A percentile compares a stretch with the other conserved stretches of the same genome.
Evolutionary conservation across 92 coral and sea anemone genomes (phyloP).

Genomic region (Isaurus tuberculatus): DNA sequence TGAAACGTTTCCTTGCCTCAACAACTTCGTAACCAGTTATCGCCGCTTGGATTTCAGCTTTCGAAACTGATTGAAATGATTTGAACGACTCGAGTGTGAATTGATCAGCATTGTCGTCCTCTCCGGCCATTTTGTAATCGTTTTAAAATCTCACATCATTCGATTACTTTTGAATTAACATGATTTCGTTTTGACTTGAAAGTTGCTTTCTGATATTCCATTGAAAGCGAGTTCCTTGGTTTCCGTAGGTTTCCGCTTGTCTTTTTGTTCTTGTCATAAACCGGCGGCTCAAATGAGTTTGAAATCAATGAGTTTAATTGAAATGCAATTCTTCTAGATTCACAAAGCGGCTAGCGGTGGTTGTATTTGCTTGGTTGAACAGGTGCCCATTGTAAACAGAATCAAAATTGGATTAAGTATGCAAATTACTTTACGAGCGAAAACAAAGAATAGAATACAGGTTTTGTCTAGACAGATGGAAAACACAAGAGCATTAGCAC

Average conservation of each 20-base stretch:
- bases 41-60: constrained; percentile 78
- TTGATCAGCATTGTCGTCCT: constrained; percentile 40
- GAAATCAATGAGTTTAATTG: not conserved
- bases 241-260: not conserved
- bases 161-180: not conserved
- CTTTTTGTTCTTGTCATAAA: not conserved
- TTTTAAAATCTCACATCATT: constrained; percentile 7
- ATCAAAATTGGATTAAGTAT: not conserved
- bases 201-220: not conserved
- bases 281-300: not conserved
- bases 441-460: not conserved
- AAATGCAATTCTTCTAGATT: not conserved
- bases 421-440: not conserved
- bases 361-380: constrained; percentile 16
- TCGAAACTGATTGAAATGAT: constrained; percentile 35
- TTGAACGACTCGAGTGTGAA: constrained; percentile 53
- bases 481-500: not conserved
- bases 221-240: no score
- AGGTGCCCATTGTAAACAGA: constrained; percentile 27
- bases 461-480: not conserved
- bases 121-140: constrained; percentile 41
- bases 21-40: constrained; percentile 92
- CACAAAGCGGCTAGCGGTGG: not conserved
- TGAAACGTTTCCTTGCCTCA: constrained; percentile 90
- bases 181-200: not conserved